Evolutionary conservation across 1,140 invertebrate species (phyloP).

Genomic region (Drosophila seguyi): DNA sequence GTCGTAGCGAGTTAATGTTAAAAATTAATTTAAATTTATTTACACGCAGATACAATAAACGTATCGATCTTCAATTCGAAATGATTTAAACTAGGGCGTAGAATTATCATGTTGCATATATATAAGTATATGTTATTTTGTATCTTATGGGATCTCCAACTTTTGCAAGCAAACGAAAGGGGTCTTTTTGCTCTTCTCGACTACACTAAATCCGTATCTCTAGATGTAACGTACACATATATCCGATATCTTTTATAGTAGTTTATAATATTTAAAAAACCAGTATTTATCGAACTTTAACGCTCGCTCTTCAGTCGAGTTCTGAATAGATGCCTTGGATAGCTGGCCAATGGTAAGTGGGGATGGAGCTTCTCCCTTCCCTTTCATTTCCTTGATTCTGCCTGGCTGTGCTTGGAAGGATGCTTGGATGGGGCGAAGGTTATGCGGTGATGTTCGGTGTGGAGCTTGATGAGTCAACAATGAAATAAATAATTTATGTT

Average conservation of each 20-base stretch:
- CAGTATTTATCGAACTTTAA: conserved; percentile 82
- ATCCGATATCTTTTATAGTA: conserved; percentile 68
- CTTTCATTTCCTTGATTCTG: neutral
- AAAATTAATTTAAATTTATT: conserved; percentile 80
- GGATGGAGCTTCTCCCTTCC: neutral
- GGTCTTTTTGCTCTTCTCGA: conserved; percentile 76
- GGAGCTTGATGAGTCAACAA: conserved; percentile 65
- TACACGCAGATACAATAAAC: conserved; percentile 82
- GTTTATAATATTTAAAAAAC: conserved; percentile 64
- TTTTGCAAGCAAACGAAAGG: conserved; percentile 69
- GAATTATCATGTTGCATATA: conserved; percentile 23
- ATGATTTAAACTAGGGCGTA: conserved; percentile 45
- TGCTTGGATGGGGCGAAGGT: conserved; percentile 13
- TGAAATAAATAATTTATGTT: conserved; percentile 83
- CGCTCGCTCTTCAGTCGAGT: conserved; percentile 80
- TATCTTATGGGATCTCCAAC: conserved; percentile 41
- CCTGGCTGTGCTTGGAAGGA: conserved; percentile 8
- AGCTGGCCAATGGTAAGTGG: conserved; percentile 47
- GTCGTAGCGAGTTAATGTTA: conserved; percentile 65
- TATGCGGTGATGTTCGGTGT: conserved; percentile 15
- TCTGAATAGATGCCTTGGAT: conserved; percentile 62
- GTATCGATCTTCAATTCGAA: conserved; percentile 59
- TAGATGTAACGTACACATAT: conserved; percentile 68
- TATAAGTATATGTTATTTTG: conserved; percentile 16
- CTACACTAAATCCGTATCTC: conserved; percentile 63